Evolutionary conservation across 2,113 vertebrate species (phyloP).

Genomic region (Myiopsitta monachus): DNA sequence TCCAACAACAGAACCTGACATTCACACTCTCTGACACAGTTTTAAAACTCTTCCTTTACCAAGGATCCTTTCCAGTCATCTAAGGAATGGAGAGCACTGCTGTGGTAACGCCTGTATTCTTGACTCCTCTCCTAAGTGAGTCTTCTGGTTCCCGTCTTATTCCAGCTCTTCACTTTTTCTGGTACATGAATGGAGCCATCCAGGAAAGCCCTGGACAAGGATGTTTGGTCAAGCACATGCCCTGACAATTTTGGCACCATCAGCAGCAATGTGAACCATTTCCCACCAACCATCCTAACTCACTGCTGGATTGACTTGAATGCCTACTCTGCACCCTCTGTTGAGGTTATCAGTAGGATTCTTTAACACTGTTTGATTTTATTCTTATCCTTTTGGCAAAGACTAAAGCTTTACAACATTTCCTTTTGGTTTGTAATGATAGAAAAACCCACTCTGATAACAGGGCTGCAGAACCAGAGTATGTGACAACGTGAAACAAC

Average conservation of each 20-base stretch:
- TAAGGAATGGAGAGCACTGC: background rate
- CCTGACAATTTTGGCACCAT: background rate
- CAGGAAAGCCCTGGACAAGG: background rate
- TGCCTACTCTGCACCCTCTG: background rate
- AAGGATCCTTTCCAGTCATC: background rate
- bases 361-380: background rate
- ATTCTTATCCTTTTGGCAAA: background rate
- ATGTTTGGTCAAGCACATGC: background rate
- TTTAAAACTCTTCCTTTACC: background rate
- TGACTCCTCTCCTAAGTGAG: background rate
- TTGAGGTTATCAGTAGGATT: background rate
- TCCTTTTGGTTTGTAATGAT: background rate
- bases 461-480: background rate
- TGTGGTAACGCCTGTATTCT: background rate
- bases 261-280: background rate
- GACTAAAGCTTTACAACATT: background rate
- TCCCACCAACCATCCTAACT: background rate
- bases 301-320: background rate
- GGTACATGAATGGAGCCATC: background rate
- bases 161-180: background rate
- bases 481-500: rapidly evolving
- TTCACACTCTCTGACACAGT: background rate
- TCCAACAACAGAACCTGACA: background rate
- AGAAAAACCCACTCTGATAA: background rate
- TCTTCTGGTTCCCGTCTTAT: background rate